phyloP scores from a whole-genome alignment of 2,113 vertebrate species.

The Hirundichthys speculiger region DNA sequence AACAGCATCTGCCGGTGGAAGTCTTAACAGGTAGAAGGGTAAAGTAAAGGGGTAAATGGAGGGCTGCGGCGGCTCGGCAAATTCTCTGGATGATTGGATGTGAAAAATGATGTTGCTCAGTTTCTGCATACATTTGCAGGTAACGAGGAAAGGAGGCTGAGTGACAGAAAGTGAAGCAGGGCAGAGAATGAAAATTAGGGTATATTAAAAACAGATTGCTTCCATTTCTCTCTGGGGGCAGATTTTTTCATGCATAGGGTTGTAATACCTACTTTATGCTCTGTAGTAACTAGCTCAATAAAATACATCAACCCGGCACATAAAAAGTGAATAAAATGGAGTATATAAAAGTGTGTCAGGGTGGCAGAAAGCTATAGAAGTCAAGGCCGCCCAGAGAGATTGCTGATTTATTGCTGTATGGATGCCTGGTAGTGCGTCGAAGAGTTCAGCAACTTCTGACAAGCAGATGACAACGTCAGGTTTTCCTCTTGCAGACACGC shows the following conservation, averaged over 20 bases:
- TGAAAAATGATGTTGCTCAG: constrained; percentile 46
- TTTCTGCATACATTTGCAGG: constrained; percentile 46
- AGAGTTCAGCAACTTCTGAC: constrained; percentile 57
- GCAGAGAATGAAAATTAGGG: constrained; percentile 58
- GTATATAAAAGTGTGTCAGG: constrained; percentile 69
- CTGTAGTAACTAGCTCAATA: constrained; percentile 75
- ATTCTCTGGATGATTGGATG: constrained; percentile 64
- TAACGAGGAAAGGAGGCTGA: constrained; percentile 40
- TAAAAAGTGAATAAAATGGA: constrained; percentile 75
- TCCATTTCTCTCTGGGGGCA: constrained; percentile 68
- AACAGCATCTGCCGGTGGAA: constrained; percentile 67
- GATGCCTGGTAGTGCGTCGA: constrained; percentile 36
- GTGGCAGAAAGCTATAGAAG: constrained; percentile 53
- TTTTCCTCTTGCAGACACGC: constrained; percentile 21
- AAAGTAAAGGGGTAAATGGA: constrained; percentile 17
- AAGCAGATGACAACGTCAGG: constrained; percentile 53
- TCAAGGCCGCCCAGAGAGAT: constrained; percentile 57
- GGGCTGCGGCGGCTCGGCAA: constrained; percentile 41
- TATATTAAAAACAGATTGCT: constrained; percentile 73
- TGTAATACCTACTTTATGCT: constrained; percentile 76
- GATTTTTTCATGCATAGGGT: constrained; percentile 68
- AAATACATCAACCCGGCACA: constrained; percentile 70
- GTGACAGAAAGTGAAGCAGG: constrained; percentile 43
- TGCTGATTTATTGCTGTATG: constrained; percentile 65
- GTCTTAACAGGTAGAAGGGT: constrained; percentile 63